Percentiles rank a stretch among this genome's conserved stretches.
Conservation (phyloP, 1,140 invertebrate genomes). For the Trypoxylus dichotomus region DNA sequence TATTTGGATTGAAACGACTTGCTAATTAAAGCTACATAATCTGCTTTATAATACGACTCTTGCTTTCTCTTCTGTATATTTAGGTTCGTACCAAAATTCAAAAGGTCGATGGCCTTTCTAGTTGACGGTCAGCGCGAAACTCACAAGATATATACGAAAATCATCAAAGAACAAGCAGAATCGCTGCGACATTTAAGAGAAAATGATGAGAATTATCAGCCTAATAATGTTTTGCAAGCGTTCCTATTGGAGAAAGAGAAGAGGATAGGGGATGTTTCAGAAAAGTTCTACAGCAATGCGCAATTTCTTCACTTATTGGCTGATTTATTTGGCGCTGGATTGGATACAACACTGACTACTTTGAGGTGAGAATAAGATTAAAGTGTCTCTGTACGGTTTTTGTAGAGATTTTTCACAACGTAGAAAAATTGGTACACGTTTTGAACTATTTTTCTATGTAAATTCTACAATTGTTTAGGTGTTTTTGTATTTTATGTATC, state of each 20-base stretch:
- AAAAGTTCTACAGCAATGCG: constrained; percentile 59
- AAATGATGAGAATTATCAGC: constrained; percentile 43
- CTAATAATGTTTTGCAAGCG: constrained; percentile 68
- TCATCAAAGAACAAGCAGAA: constrained; percentile 62
- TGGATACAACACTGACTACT: constrained; percentile 87
- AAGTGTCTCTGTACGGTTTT: too few species aligned
- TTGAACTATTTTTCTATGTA: too few species aligned
- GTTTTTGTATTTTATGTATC: too few species aligned
- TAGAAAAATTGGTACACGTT: too few species aligned
- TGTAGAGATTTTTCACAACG: too few species aligned
- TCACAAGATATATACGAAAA: constrained; percentile 69
- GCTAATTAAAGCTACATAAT: neutral
- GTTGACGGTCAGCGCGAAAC: constrained; percentile 70
- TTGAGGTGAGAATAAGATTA: constrained; percentile 58
- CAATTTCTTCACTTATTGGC: constrained; percentile 78
- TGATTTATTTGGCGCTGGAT: constrained; percentile 86
- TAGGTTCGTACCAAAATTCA: constrained; percentile 63
- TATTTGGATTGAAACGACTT: neutral
- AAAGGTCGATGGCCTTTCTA: constrained; percentile 60
- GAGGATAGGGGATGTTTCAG: constrained; percentile 50
- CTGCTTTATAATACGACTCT: neutral
- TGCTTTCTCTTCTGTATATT: constrained; percentile 39
- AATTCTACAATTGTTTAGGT: too few species aligned
- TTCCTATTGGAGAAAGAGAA: constrained; percentile 67
- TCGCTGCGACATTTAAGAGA: constrained; percentile 45